A percentile compares a stretch with the other conserved stretches of the same genome.
These are phyloP conservation scores for Dicyrtoma fusca DNA, from an alignment of 2,888 invertebrate species.

Conservation along the genomic window DNA sequence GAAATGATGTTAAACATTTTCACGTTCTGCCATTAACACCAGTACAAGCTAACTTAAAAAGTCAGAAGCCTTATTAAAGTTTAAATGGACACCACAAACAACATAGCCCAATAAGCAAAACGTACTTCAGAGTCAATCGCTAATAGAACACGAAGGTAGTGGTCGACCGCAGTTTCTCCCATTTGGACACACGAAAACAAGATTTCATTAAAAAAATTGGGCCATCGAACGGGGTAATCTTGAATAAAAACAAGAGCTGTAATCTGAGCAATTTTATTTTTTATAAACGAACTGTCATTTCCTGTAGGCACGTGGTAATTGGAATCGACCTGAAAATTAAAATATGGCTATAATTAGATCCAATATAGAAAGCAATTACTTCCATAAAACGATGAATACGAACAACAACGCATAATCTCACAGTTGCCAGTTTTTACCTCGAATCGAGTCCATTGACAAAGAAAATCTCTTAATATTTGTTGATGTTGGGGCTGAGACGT, in stretches of 20 bases:
- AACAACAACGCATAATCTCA: background rate
- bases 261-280: constrained; percentile 65
- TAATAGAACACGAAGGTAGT: constrained; percentile 63
- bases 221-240: constrained; percentile 65
- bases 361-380: background rate
- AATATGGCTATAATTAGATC: background rate
- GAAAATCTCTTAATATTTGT: constrained; percentile 59
- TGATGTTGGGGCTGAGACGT: constrained; percentile 57
- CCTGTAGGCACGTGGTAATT: constrained; percentile 18
- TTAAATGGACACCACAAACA: too few relatives aligned
- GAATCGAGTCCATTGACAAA: constrained; percentile 60
- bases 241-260: constrained; percentile 63
- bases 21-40: constrained; percentile 19
- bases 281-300: constrained; percentile 60
- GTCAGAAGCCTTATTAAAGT: background rate
- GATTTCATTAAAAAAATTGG: constrained; percentile 63
- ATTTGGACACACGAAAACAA: constrained; percentile 58
- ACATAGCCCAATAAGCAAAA: constrained; percentile 8
- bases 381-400: too few relatives aligned
- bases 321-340: constrained; percentile 1
- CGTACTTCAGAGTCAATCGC: constrained; percentile 65
- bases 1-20: background rate
- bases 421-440: constrained; percentile 58
- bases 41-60: background rate
- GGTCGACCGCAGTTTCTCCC: constrained; percentile 61